phyloP scores from a whole-genome alignment of 37 sponge, comb jelly and placozoan species.

The Trichoplax adhaerens region DNA sequence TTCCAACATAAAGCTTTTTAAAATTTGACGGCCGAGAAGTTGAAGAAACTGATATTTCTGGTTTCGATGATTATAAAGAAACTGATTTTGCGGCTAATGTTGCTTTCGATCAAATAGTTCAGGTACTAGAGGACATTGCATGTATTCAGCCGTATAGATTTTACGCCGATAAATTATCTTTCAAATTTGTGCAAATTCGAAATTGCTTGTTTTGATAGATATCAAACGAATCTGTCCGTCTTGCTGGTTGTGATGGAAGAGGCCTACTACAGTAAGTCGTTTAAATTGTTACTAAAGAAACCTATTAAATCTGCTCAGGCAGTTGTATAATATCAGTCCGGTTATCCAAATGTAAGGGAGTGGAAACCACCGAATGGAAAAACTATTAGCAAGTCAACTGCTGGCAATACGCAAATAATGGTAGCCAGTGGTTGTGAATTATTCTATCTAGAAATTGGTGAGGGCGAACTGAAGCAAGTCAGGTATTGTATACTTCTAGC shows the following conservation, averaged over 20 bases:
- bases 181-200: too few relatives aligned
- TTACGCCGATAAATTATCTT: neutral
- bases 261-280: conserved; percentile 12
- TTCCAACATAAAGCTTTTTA: conserved; percentile 15
- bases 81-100: conserved; percentile 61
- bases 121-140: conserved; percentile 27
- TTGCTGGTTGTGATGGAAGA: too few relatives aligned
- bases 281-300: neutral
- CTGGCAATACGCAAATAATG: conserved; percentile 49
- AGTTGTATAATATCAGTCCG: too few relatives aligned
- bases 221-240: too few relatives aligned
- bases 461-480: conserved; percentile 17
- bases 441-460: conserved; percentile 43
- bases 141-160: neutral
- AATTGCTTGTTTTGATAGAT: too few relatives aligned
- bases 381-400: conserved; percentile 58
- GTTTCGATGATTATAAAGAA: conserved; percentile 45
- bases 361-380: conserved; percentile 65
- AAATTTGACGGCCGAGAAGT: conserved; percentile 70
- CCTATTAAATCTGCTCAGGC: neutral
- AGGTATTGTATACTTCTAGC: conserved; percentile 9
- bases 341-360: conserved; percentile 14
- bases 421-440: conserved; percentile 51
- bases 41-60: conserved; percentile 69
- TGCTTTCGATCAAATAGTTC: conserved; percentile 34